A percentile compares a stretch with the other conserved stretches of the same genome.
Conservation (phyloP, 2,113 vertebrate genomes). For the Erythrolamprus reginae region DNA sequence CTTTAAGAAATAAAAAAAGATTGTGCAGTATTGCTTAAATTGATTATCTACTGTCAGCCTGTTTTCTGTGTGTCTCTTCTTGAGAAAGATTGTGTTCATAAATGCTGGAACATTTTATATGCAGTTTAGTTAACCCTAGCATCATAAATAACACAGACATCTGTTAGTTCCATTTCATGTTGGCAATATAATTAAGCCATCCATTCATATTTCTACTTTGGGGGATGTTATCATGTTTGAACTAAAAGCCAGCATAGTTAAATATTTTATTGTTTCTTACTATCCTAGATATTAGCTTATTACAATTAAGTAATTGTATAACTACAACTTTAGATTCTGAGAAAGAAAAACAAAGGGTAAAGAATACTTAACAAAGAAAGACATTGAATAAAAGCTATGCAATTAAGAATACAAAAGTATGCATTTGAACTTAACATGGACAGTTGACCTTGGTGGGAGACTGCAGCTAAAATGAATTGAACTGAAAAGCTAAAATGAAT, state of each 20-base stretch:
- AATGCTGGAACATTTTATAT: conserved; percentile 50
- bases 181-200: conserved; percentile 49
- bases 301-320: background rate
- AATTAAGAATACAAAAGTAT: background rate
- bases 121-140: conserved; percentile 50
- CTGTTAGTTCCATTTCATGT: conserved; percentile 52
- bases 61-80: conserved; percentile 11
- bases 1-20: conserved; percentile 57
- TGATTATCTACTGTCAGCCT: conserved; percentile 31
- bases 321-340: background rate
- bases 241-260: conserved; percentile 25
- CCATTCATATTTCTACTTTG: conserved; percentile 28
- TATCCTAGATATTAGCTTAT: background rate
- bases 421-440: background rate
- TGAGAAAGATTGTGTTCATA: conserved; percentile 49
- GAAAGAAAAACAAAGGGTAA: background rate
- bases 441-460: background rate
- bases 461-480: background rate
- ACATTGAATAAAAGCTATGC: background rate
- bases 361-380: background rate
- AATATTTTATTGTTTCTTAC: background rate
- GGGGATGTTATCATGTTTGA: conserved; percentile 16
- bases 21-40: conserved; percentile 51
- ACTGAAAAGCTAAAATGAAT: background rate
- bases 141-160: conserved; percentile 54